Conservation (phyloP, 2,113 vertebrate genomes). For the Rhea americana region DNA sequence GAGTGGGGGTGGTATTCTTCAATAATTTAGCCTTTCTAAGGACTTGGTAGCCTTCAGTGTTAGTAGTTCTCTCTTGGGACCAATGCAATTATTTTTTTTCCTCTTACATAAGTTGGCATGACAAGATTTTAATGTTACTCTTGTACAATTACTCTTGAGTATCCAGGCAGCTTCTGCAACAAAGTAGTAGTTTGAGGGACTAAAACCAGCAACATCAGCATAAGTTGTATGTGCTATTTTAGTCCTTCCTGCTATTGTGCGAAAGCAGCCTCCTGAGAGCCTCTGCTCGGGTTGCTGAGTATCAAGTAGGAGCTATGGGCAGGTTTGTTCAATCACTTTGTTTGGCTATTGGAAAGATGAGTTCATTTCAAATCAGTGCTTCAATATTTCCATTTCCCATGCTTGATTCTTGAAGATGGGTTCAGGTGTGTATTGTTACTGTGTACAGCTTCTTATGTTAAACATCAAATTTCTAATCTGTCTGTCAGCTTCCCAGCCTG, state of each 20-base stretch:
- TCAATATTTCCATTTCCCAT: not conserved
- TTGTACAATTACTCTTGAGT: not conserved
- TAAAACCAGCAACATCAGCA: not conserved
- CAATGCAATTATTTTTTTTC: slow-evolving; percentile 4
- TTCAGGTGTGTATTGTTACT: not conserved
- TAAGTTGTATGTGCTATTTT: not conserved
- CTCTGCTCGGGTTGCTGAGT: not conserved
- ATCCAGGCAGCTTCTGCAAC: not conserved
- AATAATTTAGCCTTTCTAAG: not conserved
- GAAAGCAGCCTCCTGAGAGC: not conserved
- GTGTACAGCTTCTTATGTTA: too few species aligned
- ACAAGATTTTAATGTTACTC: not conserved
- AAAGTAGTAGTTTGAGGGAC: not conserved
- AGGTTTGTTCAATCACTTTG: not conserved
- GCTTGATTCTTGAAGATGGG: not conserved
- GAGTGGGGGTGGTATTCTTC: not conserved
- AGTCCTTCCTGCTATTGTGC: not conserved
- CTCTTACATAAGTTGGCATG: not conserved
- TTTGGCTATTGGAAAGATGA: not conserved
- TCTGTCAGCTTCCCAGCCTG: too few species aligned
- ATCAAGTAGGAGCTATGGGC: not conserved
- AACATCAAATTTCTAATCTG: too few species aligned
- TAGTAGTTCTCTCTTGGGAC: not conserved
- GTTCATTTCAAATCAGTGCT: not conserved
- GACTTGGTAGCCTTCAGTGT: not conserved